phyloP scores from a whole-genome alignment of 2,113 vertebrate genomes.

The Dicaeum eximium region DNA sequence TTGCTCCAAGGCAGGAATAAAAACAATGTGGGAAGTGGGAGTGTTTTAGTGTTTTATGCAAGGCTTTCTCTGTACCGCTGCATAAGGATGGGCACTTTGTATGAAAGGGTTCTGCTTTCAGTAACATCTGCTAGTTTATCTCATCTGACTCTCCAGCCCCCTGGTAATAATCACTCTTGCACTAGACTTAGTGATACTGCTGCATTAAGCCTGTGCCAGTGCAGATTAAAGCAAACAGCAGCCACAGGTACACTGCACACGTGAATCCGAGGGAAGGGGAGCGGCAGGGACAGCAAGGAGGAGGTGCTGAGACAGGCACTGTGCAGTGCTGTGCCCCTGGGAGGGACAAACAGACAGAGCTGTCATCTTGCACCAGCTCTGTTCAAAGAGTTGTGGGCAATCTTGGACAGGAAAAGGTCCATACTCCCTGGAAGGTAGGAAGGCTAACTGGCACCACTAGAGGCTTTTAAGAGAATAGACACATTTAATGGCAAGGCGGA shows the following conservation, averaged over 20 bases:
- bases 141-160: background rate
- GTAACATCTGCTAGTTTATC: background rate
- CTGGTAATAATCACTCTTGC: background rate
- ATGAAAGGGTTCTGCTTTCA: background rate
- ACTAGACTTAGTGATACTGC: background rate
- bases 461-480: background rate
- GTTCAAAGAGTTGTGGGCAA: background rate
- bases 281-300: background rate
- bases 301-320: background rate
- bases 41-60: background rate
- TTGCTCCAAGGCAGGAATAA: background rate
- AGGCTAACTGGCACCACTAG: background rate
- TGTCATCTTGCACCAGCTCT: background rate
- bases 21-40: background rate
- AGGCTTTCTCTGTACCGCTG: background rate
- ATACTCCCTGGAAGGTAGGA: background rate
- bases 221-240: background rate
- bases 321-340: rapidly evolving
- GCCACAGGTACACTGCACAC: rapidly evolving
- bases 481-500: background rate
- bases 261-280: background rate
- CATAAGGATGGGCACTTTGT: background rate
- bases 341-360: rapidly evolving
- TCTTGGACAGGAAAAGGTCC: background rate
- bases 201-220: background rate